Evolutionary conservation across 2,797 vertebrate genomes (phyloP), one percentile per base, ranked within the genome.

Genomic region (Labeo calbasu): DNA sequence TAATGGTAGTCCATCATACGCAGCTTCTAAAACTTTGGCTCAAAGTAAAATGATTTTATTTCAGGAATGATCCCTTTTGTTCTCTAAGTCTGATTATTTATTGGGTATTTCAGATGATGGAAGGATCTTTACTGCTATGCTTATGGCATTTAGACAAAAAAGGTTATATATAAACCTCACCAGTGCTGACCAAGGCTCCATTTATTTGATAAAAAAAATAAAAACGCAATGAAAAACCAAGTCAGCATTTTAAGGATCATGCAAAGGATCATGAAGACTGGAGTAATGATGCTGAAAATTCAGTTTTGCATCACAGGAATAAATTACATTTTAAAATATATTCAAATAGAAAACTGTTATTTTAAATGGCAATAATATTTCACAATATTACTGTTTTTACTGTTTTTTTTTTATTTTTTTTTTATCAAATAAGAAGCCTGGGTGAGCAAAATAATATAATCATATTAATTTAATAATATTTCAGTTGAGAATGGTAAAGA

Each of bases 21-120:
- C 59, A 43, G 46, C 71, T 28, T 82, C 57, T 10, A 50, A 36
- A 75, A 65, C 28, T 73, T 73, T n/a, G 25, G 4, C 9, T 55
- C n/a, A 69, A 40, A 36, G 17, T 23, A n/a, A 68, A 40, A 15
- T 25, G 17, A 61, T 81, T 59, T 50, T 21, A 28, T 71, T 75
- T 63, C 40, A 69, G 28, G 53, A 61, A 55, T 65, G 61, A 77
- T 59, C 3, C 14, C 46, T 68, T 69, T 69, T 75, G 19, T 61
- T 66, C 17, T 84, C 6, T 70, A 14, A 8, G 23, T 19, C 75
- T 19, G 28, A 59, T 36, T 69, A 28, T 77, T 77, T 77, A 81
- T 77, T n/a, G 46, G 40, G 63, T 32, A 48, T 81, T 85, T 81
- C 25, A 36, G 59, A 21, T 68, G 59, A 85, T 61, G 40, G 61